Evolutionary conservation across 2,113 vertebrate genomes (phyloP), one percentile per base, ranked within the genome.

Genomic region (Sinocyclocheilus maitianheensis): DNA sequence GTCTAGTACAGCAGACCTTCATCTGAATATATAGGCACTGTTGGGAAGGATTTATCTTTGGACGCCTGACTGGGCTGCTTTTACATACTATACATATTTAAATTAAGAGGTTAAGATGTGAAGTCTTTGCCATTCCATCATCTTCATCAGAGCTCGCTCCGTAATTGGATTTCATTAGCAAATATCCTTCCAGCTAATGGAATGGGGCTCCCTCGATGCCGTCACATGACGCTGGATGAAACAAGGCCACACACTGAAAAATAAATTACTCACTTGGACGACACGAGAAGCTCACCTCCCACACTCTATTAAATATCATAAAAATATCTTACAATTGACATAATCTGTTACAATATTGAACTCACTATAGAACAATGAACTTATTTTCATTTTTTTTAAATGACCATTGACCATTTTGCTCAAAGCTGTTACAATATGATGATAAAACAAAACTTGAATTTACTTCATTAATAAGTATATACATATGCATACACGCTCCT

Each of bases 101-200:
- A 72, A 72, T 40, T 40, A 72, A 72, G 4, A 22, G 69, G 69
- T 72, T 22, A 72, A 72, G 18, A 79, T 60, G 20, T 37, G 34
- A 60, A 40, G 2, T 79, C 77, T 79, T 79, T 79, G 8, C 26
- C 53, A 7, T 12, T 79, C 26, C 20, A 10, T 60, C 76, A 20
- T 77, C 16, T 77, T 18, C 24, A 55, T 77, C 30, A 58, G 20
- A 26, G 10, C 34, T 20, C 1, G 3, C 3, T 78, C 77, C 11
- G 9, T 78, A 37, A 60, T 60, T 58, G 26, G n/a, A 78, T 78
- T 30, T 22, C 18, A 60, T 78, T 60, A 60, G 55, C 26, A 78
- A 60, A 58, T 58, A 58, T 7, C 5, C 18, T 22, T 58, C 5
- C 5, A 1, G 55, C 55, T 58, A 58, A 78, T 60, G 18, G 4